Conservation (phyloP, 2,888 invertebrate genomes). For the Acanthococcus lagerstroemiae region DNA sequence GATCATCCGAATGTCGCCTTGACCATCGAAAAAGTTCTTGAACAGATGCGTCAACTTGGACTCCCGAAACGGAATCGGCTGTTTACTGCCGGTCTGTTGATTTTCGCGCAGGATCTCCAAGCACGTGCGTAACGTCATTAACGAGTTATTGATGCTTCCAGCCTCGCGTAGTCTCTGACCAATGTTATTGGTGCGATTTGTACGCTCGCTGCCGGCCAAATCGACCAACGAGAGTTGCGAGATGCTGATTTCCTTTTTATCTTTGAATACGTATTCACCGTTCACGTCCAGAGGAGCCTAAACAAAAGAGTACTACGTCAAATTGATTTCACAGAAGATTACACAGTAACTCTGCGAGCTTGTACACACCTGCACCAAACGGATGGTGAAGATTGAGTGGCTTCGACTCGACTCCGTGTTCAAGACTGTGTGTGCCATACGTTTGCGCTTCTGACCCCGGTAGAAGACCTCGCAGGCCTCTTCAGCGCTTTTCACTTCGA, state of each 20-base stretch:
- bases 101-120: constrained; percentile 85
- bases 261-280: constrained; percentile 69
- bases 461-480: constrained; percentile 89
- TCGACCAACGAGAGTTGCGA: constrained; percentile 94
- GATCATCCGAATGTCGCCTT: constrained; percentile 91
- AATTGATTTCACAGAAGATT: too few relatives aligned
- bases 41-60: constrained; percentile 89
- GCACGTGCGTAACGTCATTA: constrained; percentile 87
- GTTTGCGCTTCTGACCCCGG: constrained; percentile 74
- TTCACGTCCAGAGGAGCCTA: constrained; percentile 50
- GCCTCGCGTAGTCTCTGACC: constrained; percentile 60
- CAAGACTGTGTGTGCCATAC: constrained; percentile 83
- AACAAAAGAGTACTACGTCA: constrained; percentile 19
- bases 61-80: constrained; percentile 80
- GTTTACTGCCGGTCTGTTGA: constrained; percentile 49
- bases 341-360: too few relatives aligned
- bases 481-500: constrained; percentile 87
- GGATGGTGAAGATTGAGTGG: constrained; percentile 90
- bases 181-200: constrained; percentile 81
- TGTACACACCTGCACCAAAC: constrained; percentile 83
- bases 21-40: constrained; percentile 95
- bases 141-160: constrained; percentile 87
- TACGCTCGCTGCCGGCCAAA: constrained; percentile 92
- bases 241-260: constrained; percentile 64
- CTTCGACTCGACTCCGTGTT: constrained; percentile 94